These are phyloP conservation scores for Sebastes steindachneri DNA, from an alignment of 2,797 vertebrate genomes.

Conservation along the genomic window DNA sequence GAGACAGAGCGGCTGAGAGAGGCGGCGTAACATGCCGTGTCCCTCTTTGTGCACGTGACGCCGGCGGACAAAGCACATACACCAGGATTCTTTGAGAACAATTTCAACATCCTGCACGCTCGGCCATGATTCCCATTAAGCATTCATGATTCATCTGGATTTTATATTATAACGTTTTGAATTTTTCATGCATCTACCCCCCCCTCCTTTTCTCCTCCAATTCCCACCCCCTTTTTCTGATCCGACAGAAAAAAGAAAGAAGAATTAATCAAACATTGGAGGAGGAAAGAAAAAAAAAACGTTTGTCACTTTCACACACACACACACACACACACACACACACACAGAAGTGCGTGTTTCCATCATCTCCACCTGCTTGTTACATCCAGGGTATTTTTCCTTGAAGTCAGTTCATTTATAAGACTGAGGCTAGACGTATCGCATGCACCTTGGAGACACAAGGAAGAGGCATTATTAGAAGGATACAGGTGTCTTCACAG, in stretches of 20 bases:
- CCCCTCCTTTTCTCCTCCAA: not conserved
- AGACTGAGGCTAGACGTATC: slow-evolving; percentile 33
- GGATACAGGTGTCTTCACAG: slow-evolving; percentile 54
- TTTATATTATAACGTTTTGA: slow-evolving; percentile 84
- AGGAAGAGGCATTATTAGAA: slow-evolving; percentile 48
- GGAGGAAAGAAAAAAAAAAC: slow-evolving; percentile 24
- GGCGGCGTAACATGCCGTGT: slow-evolving; percentile 20
- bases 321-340: slow-evolving; percentile 6
- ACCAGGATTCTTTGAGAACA: slow-evolving; percentile 64
- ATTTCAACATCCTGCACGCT: slow-evolving; percentile 70
- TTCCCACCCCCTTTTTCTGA: slow-evolving; percentile 56
- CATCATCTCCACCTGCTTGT: slow-evolving; percentile 52
- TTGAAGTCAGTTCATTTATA: slow-evolving; percentile 52
- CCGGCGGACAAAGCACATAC: slow-evolving; percentile 32
- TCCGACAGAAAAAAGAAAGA: slow-evolving; percentile 42
- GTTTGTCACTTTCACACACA: slow-evolving; percentile 50
- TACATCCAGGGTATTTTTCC: slow-evolving; percentile 28
- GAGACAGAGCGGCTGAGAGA: slow-evolving; percentile 46
- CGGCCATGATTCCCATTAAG: slow-evolving; percentile 79
- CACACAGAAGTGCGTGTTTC: slow-evolving; percentile 21
- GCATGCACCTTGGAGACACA: slow-evolving; percentile 33
- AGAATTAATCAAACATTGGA: slow-evolving; percentile 72
- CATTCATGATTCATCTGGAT: slow-evolving; percentile 87
- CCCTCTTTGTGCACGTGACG: slow-evolving; percentile 21
- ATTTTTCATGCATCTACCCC: slow-evolving; percentile 79